phyloP scores from a whole-genome alignment of 1,140 invertebrate species.

The Zaprionus ghesquierei region DNA sequence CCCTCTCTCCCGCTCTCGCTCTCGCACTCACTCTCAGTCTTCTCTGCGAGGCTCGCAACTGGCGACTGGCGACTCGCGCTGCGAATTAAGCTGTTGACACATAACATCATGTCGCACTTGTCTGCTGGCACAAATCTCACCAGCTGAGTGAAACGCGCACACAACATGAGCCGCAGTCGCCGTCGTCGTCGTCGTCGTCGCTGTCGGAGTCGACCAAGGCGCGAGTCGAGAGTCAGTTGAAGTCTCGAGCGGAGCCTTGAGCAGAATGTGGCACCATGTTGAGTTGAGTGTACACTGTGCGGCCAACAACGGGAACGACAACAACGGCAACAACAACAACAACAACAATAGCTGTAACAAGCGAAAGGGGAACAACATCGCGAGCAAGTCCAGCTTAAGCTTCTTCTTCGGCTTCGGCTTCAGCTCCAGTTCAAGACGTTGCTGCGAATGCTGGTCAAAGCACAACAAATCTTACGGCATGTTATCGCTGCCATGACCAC shows the following conservation, averaged over 20 bases:
- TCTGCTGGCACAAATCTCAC: conserved; percentile 78
- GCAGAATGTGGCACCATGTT: conserved; percentile 57
- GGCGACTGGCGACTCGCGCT: conserved; percentile 43
- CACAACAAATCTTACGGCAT: conserved; percentile 59
- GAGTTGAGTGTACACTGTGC: conserved; percentile 19
- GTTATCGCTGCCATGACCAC: conserved; percentile 58
- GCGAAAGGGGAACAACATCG: conserved; percentile 35
- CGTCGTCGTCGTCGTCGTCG: not conserved
- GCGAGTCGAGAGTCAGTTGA: not conserved
- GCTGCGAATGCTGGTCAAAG: conserved; percentile 40
- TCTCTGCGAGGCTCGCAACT: conserved; percentile 3
- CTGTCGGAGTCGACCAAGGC: not conserved
- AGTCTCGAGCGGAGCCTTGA: conserved; percentile 36
- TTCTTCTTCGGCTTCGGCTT: not conserved
- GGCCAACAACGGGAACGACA: conserved; percentile 36
- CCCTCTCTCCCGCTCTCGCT: not conserved
- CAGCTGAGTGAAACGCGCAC: conserved; percentile 78
- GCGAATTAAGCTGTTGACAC: conserved; percentile 80
- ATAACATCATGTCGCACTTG: conserved; percentile 81
- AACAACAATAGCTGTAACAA: conserved; percentile 33
- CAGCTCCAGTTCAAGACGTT: conserved; percentile 32
- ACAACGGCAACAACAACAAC: conserved; percentile 10
- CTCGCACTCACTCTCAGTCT: not conserved
- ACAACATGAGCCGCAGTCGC: conserved; percentile 61
- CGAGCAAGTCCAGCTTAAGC: conserved; percentile 26